phyloP scores from a whole-genome alignment of 2,113 vertebrate species.

The Chascanopsetta lugubris region DNA sequence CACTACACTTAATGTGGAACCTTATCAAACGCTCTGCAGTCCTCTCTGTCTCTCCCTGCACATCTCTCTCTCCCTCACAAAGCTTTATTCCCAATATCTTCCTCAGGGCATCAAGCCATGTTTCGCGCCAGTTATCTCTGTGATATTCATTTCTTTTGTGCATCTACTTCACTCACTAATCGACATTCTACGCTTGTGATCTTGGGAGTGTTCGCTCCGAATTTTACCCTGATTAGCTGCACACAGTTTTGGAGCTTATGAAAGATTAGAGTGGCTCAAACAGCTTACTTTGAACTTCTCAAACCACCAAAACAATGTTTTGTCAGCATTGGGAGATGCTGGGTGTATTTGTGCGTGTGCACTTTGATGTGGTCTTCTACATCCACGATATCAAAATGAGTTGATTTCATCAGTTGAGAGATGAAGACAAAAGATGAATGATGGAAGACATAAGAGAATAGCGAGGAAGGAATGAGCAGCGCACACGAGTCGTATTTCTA shows the following conservation, averaged over 20 bases:
- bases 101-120: not conserved
- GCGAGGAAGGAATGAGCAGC: not conserved
- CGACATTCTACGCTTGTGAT: slow-evolving; percentile 27
- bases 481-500: not conserved
- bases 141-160: slow-evolving; percentile 4
- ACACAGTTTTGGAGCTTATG: slow-evolving; percentile 14
- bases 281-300: slow-evolving; percentile 1
- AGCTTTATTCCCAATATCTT: too few species aligned
- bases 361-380: not conserved
- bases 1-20: too few species aligned
- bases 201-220: not conserved
- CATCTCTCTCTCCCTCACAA: not conserved
- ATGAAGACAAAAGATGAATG: not conserved
- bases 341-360: not conserved
- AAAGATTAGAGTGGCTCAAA: not conserved
- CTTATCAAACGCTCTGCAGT: slow-evolving; percentile 16
- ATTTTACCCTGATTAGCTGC: slow-evolving; percentile 31
- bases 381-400: not conserved
- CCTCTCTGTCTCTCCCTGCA: not conserved
- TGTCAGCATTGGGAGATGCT: not conserved
- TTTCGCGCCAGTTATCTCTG: not conserved
- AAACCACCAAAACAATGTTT: slow-evolving; percentile 12
- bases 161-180: slow-evolving; percentile 7
- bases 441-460: not conserved
- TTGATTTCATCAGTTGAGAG: too few species aligned